These are phyloP conservation scores for Thermophis baileyi DNA, from an alignment of 2,113 vertebrate genomes.

Conservation along the genomic window DNA sequence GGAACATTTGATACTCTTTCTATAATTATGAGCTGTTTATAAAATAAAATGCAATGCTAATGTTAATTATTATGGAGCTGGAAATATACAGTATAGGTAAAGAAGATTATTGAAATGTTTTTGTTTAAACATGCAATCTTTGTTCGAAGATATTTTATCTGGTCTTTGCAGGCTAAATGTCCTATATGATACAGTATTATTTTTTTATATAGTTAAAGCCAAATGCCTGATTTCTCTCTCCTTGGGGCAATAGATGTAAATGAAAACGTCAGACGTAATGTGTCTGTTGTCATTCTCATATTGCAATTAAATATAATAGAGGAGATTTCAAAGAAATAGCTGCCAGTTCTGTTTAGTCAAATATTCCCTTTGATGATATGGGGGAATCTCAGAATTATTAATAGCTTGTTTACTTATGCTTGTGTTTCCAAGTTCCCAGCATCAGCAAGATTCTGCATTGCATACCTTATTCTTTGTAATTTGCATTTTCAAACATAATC, in stretches of 20 bases:
- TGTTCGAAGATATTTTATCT: neutral
- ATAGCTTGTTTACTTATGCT: neutral
- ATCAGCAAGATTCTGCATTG: neutral
- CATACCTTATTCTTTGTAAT: neutral
- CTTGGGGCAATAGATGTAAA: conserved; percentile 3
- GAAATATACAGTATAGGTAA: neutral
- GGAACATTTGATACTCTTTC: neutral
- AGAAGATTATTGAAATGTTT: too few relatives aligned
- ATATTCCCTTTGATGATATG: neutral
- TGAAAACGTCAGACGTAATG: conserved; percentile 6
- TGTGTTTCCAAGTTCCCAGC: neutral
- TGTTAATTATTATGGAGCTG: neutral
- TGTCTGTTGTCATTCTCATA: conserved; percentile 17
- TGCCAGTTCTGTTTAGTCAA: neutral
- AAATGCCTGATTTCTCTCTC: neutral
- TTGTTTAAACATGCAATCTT: neutral
- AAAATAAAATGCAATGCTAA: neutral
- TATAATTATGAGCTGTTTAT: neutral
- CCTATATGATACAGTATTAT: neutral
- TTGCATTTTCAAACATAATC: neutral
- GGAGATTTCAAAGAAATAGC: conserved; percentile 6
- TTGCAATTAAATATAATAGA: neutral
- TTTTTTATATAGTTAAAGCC: neutral
- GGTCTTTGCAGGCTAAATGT: neutral
- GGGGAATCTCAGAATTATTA: neutral